A percentile compares a stretch with the other conserved stretches of the same genome.
Conservation (phyloP, 2,797 vertebrate genomes). For the Phylloscopus collybita region DNA sequence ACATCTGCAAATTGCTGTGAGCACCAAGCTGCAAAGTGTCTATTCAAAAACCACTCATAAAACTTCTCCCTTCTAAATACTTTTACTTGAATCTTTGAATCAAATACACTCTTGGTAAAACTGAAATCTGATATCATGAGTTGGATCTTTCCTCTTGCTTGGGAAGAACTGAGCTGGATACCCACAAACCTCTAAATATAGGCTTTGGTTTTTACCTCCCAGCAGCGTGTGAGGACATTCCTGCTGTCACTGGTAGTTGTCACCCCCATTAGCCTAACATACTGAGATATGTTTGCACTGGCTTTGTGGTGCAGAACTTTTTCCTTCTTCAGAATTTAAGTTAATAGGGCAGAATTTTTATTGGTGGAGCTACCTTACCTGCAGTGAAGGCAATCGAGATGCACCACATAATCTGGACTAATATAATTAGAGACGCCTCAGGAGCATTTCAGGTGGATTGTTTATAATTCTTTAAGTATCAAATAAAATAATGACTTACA, state of each 20-base stretch:
- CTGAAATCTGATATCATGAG: not conserved
- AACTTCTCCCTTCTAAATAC: not conserved
- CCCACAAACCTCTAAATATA: not conserved
- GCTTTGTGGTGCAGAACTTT: not conserved
- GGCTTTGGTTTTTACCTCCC: not conserved
- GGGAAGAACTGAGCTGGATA: constrained; percentile 70
- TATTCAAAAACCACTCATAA: not conserved
- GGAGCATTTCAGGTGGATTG: not conserved
- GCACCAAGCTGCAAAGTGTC: not conserved
- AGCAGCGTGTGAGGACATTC: not conserved
- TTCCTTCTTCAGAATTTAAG: not conserved
- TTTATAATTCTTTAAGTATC: not conserved
- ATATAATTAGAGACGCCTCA: not conserved
- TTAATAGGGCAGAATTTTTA: not conserved
- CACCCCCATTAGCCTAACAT: not conserved
- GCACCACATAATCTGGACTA: not conserved
- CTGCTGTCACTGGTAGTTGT: not conserved
- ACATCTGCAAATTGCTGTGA: not conserved
- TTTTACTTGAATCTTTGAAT: not conserved
- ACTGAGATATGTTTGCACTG: not conserved
- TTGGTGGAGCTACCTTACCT: not conserved
- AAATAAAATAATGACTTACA: not conserved
- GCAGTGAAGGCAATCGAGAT: not conserved
- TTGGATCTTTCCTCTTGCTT: not conserved
- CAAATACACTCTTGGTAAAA: not conserved